A percentile compares a stretch with the other conserved stretches of the same genome.
These are phyloP conservation scores for Sebastes goodei DNA, from an alignment of 2,797 vertebrate genomes.

Conservation along the genomic window DNA sequence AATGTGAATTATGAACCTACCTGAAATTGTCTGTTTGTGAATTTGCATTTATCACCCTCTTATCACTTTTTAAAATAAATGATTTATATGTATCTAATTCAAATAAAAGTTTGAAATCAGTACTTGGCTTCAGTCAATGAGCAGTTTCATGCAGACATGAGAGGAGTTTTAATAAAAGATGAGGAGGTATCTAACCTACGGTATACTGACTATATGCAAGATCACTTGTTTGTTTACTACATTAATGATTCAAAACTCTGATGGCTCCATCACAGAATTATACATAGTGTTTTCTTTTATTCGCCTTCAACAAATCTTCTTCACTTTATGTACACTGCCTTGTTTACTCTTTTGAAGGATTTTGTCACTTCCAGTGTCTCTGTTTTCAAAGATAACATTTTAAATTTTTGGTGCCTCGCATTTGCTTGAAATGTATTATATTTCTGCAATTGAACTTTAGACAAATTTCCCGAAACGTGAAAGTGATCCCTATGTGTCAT, in stretches of 20 bases:
- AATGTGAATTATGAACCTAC: neutral
- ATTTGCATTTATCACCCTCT: neutral
- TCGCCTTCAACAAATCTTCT: neutral
- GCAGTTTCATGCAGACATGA: neutral
- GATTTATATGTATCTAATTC: neutral
- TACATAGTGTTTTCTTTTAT: neutral
- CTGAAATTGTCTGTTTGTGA: neutral
- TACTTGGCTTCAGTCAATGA: neutral
- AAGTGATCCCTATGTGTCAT: neutral
- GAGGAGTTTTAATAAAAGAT: neutral
- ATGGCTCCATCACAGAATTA: neutral
- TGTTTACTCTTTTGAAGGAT: neutral
- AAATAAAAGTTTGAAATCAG: constrained; percentile 3
- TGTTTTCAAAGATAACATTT: neutral
- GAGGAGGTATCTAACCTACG: neutral
- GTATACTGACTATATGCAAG: neutral
- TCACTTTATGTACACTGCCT: neutral
- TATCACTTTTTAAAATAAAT: neutral
- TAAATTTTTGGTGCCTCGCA: no score
- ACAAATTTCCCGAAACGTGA: neutral
- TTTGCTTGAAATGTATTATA: no score
- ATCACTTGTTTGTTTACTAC: neutral
- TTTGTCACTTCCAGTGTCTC: neutral
- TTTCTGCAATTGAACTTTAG: neutral
- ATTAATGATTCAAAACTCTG: neutral